phyloP scores from a whole-genome alignment of 2,113 vertebrate species.

The Perca fluviatilis region DNA sequence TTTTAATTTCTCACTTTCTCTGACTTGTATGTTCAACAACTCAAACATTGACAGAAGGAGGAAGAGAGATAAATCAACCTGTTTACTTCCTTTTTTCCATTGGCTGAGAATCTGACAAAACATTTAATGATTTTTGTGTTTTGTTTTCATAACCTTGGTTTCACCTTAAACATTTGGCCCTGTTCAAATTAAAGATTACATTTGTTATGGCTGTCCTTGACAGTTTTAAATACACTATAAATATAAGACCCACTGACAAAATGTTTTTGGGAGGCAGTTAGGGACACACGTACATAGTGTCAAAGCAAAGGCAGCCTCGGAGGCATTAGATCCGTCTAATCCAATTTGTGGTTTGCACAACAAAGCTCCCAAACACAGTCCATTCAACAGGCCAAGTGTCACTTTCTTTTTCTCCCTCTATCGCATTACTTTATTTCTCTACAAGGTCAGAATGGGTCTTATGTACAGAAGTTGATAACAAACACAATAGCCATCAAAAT shows the following conservation, averaged over 20 bases:
- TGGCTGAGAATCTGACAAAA: not conserved
- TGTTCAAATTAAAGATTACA: not conserved
- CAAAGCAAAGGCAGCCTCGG: not conserved
- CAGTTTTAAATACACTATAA: not conserved
- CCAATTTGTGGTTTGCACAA: not conserved
- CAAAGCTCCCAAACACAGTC: not conserved
- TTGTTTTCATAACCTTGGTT: not conserved
- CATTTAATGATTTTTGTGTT: not conserved
- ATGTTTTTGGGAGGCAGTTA: not conserved
- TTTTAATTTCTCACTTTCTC: not conserved
- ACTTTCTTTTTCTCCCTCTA: not conserved
- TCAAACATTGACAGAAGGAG: not conserved
- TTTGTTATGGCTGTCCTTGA: not conserved
- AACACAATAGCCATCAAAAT: not conserved
- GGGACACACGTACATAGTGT: not conserved
- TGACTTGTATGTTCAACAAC: not conserved
- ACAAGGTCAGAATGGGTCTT: not conserved
- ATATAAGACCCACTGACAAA: not conserved
- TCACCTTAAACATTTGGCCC: not conserved
- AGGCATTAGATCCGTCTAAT: not conserved
- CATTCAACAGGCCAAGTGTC: not conserved
- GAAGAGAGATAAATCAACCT: too few species aligned
- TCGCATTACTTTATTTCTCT: not conserved
- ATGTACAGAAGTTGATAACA: not conserved
- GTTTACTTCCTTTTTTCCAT: not conserved